Percentiles rank a stretch among this genome's conserved stretches.
Evolutionary conservation across 2,888 invertebrate genomes (phyloP).

Genomic region (Eubasilissa splendida): DNA sequence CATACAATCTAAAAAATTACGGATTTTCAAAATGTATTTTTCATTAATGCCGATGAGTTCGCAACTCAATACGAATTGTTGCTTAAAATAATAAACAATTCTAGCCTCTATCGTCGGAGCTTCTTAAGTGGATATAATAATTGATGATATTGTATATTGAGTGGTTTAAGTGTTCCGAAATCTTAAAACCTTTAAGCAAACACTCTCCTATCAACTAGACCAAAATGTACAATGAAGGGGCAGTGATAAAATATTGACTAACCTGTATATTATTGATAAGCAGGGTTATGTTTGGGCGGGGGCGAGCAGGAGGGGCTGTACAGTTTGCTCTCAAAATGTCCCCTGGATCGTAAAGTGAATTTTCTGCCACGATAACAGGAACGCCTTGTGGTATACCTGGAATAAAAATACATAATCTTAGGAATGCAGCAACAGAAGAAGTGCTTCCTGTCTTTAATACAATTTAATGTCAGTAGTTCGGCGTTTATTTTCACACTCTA

Average conservation of each 20-base stretch:
- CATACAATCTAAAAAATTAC: too few relatives aligned
- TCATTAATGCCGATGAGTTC: too few relatives aligned
- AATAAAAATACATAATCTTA: background rate
- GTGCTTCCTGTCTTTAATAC: too few relatives aligned
- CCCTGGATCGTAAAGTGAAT: constrained; percentile 80
- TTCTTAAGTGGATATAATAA: background rate
- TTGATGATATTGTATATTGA: too few relatives aligned
- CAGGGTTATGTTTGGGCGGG: constrained; percentile 78
- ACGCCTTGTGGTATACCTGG: constrained; percentile 66
- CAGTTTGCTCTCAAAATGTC: constrained; percentile 82
- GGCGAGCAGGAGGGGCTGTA: constrained; percentile 79
- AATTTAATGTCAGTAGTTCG: too few relatives aligned
- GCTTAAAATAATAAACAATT: too few relatives aligned
- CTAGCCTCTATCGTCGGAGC: too few relatives aligned
- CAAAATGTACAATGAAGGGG: background rate
- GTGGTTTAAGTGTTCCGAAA: background rate
- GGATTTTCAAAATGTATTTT: too few relatives aligned
- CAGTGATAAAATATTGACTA: constrained; percentile 64
- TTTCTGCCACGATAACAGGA: constrained; percentile 78
- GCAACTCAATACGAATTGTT: too few relatives aligned
- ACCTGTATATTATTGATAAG: constrained; percentile 81
- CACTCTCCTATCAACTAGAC: background rate
- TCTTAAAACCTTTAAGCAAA: background rate
- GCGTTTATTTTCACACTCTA: too few relatives aligned
- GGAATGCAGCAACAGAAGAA: too few relatives aligned